phyloP scores from a whole-genome alignment of 2,888 invertebrate species.

The Tanaodytes sp. region DNA sequence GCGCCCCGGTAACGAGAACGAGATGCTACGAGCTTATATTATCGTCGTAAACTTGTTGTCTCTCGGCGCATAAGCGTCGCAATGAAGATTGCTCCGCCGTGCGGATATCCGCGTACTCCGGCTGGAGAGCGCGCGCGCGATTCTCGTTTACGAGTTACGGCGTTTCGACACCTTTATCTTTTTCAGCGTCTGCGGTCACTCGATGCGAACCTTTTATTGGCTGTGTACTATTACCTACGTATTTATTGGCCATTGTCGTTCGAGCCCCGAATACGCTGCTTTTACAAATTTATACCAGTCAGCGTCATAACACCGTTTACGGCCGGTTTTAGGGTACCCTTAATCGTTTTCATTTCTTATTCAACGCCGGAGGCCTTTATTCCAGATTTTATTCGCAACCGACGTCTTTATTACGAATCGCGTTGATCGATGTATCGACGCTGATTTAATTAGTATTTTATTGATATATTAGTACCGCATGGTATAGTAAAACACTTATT shows the following conservation, averaged over 20 bases:
- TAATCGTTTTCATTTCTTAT: conserved; percentile 39
- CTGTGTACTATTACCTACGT: conserved; percentile 41
- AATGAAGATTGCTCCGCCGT: conserved; percentile 33
- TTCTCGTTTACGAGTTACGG: conserved; percentile 36
- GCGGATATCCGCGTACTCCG: conserved; percentile 24
- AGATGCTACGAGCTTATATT: conserved; percentile 61
- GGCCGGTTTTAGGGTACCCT: conserved; percentile 28
- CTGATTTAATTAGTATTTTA: too few relatives aligned
- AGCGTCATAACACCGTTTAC: conserved; percentile 37
- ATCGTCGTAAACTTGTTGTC: conserved; percentile 61
- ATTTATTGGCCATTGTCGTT: conserved; percentile 42
- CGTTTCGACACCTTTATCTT: conserved; percentile 40
- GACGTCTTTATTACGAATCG: too few relatives aligned
- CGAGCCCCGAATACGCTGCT: conserved; percentile 26
- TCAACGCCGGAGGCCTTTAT: too few relatives aligned
- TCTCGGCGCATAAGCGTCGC: conserved; percentile 33
- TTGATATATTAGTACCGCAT: too few relatives aligned
- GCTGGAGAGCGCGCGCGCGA: conserved; percentile 13
- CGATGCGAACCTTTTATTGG: conserved; percentile 41
- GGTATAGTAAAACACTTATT: too few relatives aligned
- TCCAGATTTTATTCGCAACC: too few relatives aligned
- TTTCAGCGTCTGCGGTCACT: conserved; percentile 43
- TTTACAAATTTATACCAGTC: conserved; percentile 44
- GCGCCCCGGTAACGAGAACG: conserved; percentile 50
- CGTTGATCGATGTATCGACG: too few relatives aligned